These are phyloP conservation scores for Zygogramma bicolorata DNA, from an alignment of 2,888 invertebrate species.

Conservation along the genomic window DNA sequence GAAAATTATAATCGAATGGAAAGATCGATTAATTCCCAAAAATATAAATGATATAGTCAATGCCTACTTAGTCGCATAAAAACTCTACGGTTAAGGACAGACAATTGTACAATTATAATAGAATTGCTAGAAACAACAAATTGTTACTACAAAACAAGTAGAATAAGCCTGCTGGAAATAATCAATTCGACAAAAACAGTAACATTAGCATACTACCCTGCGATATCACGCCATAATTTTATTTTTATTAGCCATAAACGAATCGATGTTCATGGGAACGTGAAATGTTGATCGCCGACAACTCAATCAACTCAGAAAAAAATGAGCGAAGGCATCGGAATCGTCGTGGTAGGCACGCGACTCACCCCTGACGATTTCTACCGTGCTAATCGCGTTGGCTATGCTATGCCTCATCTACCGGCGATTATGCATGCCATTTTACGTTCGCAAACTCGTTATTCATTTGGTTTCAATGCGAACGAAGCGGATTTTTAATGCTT, in stretches of 20 bases:
- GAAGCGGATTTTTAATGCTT: background rate
- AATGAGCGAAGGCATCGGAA: background rate
- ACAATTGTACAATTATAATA: too few relatives aligned
- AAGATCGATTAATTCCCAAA: too few relatives aligned
- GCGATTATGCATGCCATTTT: constrained; percentile 35
- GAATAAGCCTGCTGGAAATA: background rate
- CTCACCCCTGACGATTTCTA: constrained; percentile 54
- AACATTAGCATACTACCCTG: background rate
- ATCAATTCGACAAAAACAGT: background rate
- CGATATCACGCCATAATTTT: background rate
- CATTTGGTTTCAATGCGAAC: constrained; percentile 11
- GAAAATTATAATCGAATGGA: too few relatives aligned
- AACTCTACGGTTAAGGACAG: too few relatives aligned
- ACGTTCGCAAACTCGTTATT: constrained; percentile 31
- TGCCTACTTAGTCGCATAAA: too few relatives aligned
- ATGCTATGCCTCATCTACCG: constrained; percentile 64
- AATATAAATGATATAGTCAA: too few relatives aligned
- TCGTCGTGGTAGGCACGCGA: constrained; percentile 59
- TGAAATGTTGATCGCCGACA: constrained; percentile 23
- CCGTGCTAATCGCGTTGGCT: constrained; percentile 64
- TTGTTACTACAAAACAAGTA: too few relatives aligned
- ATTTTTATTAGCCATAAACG: constrained; percentile 9
- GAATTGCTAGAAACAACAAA: too few relatives aligned
- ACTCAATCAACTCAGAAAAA: constrained; percentile 29
- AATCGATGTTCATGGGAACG: constrained; percentile 19